phyloP scores from a whole-genome alignment of 2,797 vertebrate species.

The Spheniscus humboldti region DNA sequence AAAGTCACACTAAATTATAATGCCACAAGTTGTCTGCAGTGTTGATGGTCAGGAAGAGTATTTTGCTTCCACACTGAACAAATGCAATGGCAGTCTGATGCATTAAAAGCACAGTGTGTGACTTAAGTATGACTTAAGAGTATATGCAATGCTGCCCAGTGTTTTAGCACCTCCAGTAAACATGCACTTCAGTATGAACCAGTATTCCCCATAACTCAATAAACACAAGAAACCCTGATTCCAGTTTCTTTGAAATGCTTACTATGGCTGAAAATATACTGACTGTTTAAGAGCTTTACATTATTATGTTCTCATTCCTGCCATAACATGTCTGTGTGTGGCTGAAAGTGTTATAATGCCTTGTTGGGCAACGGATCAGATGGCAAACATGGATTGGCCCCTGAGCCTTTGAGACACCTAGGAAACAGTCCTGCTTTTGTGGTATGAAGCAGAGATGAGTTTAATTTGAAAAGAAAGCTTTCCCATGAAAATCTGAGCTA shows the following conservation, averaged over 20 bases:
- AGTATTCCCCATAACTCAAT: background rate
- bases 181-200: background rate
- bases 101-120: background rate
- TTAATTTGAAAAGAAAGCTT: constrained; percentile 33
- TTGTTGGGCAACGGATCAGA: background rate
- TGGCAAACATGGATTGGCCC: background rate
- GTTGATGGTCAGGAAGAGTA: background rate
- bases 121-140: background rate
- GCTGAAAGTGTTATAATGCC: background rate
- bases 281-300: background rate
- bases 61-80: background rate
- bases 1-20: background rate
- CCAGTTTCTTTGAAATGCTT: background rate
- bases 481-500: constrained; percentile 42
- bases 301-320: background rate
- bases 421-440: background rate
- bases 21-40: background rate
- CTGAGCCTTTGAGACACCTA: background rate
- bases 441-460: background rate
- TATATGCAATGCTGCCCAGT: background rate
- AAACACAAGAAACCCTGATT: background rate
- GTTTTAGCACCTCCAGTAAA: background rate
- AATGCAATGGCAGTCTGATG: background rate
- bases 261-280: background rate
- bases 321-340: background rate